These are phyloP conservation scores for Esperia sulphurella DNA, from an alignment of 2,888 invertebrate genomes.

Conservation along the genomic window DNA sequence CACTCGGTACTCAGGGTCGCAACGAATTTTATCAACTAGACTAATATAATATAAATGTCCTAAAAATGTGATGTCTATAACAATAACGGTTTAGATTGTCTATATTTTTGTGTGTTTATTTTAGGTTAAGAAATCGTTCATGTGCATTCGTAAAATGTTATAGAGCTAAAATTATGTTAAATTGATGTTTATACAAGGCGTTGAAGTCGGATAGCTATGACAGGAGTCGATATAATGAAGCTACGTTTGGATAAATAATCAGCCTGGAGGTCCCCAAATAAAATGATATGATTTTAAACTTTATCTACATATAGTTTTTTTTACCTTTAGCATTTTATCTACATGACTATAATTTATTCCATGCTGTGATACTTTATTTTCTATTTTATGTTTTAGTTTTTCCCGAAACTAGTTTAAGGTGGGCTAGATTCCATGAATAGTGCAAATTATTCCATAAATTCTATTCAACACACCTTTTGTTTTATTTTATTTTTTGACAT, in stretches of 20 bases:
- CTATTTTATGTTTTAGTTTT: conserved; percentile 37
- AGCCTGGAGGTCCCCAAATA: no score
- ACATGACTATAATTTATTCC: conserved; percentile 13
- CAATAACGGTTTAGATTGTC: conserved; percentile 73
- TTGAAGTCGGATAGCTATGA: neutral
- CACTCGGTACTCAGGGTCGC: conserved; percentile 57
- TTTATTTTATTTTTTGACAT: conserved; percentile 62
- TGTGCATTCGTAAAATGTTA: conserved; percentile 72
- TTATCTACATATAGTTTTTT: neutral
- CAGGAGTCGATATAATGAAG: no score
- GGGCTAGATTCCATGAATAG: conserved; percentile 36
- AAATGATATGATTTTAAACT: neutral
- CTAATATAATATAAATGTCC: conserved; percentile 57
- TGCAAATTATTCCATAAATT: conserved; percentile 27
- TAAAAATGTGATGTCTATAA: conserved; percentile 75
- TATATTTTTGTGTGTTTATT: conserved; percentile 75
- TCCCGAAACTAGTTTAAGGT: conserved; percentile 29
- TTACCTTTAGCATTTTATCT: conserved; percentile 8
- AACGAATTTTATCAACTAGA: conserved; percentile 72
- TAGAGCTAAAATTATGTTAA: conserved; percentile 14
- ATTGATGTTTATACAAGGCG: neutral
- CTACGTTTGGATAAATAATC: no score
- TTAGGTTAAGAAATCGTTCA: conserved; percentile 50
- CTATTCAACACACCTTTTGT: conserved; percentile 37
- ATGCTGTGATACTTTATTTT: conserved; percentile 26